Evolutionary conservation across 2,113 vertebrate species (phyloP), one percentile per base, ranked within the genome.

Genomic region (Chrysemys picta): DNA sequence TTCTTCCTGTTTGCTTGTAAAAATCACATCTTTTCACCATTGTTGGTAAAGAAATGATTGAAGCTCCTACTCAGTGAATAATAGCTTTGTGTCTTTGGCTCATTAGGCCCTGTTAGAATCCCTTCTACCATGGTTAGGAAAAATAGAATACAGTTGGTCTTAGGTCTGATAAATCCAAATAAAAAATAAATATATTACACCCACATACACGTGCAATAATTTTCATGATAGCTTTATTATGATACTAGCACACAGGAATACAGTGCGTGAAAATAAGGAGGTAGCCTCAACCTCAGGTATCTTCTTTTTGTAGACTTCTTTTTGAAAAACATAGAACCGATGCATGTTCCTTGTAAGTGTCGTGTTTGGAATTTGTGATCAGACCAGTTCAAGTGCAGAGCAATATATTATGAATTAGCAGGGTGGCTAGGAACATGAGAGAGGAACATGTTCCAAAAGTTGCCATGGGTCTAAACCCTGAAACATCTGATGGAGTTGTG

Each of bases 1-100:
- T 98, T 97, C 96, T 98, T 98, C 96, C 94, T 90, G 97, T 97
- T 98, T 80, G 94, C 96, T 96, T 98, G 96, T 97, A 97, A 98
- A 90, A 97, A 97, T 97, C 96, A 96, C 96, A 88, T 98, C 94
- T 98, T 98, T 98, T 97, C 97, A 96, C 96, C 88, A 95, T 96
- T 97, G 97, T 96, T 96, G 84, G 93, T 79, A 65, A 42, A 96
- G 59, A 89, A 95, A 92, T 81, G 82, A 89, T 89, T 93, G 90
- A 95, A 95, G 82, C 62, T 65, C 78, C 83, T 92, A 90, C 53
- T 81, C 79, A 81, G 29, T 93, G 89, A 97, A 88, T 94, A 91
- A 97, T 94, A 94, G 91, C 88, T 95, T 97, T 97, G 88, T 95
- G 75, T 81, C 95, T 97, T 93, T 94, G 90, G 88, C 65, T 95